phyloP scores from a whole-genome alignment of 2,797 vertebrate genomes.

The Knipowitschia caucasica region DNA sequence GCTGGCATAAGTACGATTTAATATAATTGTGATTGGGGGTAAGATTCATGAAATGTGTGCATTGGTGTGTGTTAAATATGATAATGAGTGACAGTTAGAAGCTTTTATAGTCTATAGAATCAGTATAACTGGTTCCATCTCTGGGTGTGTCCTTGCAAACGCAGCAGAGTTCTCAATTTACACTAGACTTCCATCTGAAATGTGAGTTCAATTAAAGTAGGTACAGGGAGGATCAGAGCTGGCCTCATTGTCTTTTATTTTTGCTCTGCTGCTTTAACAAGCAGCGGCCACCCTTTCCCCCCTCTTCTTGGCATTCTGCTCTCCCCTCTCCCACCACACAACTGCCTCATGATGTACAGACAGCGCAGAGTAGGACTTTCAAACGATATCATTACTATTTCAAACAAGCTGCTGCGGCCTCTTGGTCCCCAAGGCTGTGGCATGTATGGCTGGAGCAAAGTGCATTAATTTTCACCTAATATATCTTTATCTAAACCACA shows the following conservation, averaged over 20 bases:
- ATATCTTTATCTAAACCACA: constrained; percentile 21
- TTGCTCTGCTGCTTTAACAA: constrained; percentile 57
- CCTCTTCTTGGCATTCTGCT: background rate
- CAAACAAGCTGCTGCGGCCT: constrained; percentile 54
- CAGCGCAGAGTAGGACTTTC: constrained; percentile 58
- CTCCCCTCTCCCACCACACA: constrained; percentile 42
- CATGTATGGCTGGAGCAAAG: constrained; percentile 32
- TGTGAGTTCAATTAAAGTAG: constrained; percentile 9
- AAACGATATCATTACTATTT: constrained; percentile 68
- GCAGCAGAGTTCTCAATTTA: background rate
- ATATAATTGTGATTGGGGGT: too few relatives aligned
- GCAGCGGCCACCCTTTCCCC: constrained; percentile 1
- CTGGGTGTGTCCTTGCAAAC: background rate
- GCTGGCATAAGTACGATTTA: too few relatives aligned
- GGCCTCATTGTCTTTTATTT: constrained; percentile 28
- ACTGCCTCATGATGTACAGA: constrained; percentile 58
- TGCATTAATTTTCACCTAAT: constrained; percentile 20
- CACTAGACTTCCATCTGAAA: background rate
- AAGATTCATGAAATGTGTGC: too few relatives aligned
- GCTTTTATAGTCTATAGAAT: too few relatives aligned
- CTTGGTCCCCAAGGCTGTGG: constrained; percentile 37
- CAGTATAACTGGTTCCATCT: constrained; percentile 3
- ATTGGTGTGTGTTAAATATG: too few relatives aligned
- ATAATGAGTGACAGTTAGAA: too few relatives aligned
- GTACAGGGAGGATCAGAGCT: constrained; percentile 7